These are phyloP conservation scores for Ciconia maguari DNA, from an alignment of 2,113 vertebrate species.

Conservation along the genomic window DNA sequence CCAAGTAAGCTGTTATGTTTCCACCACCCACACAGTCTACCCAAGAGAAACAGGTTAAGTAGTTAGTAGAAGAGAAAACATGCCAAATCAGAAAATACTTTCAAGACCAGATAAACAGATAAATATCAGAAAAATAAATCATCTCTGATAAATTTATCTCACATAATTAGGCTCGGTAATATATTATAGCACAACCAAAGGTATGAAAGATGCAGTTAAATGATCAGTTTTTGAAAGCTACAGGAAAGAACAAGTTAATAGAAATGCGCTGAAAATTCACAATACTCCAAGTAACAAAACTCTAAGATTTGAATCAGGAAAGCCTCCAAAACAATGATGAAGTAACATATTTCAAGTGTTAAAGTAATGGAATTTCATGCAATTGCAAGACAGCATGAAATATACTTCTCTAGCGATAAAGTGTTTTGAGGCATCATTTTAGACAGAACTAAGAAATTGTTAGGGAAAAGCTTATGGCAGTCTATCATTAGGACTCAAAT, in stretches of 20 bases:
- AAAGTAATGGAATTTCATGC: background rate
- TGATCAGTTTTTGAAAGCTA: background rate
- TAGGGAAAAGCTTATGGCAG: background rate
- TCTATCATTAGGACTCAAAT: background rate
- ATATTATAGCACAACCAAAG: background rate
- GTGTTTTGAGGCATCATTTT: background rate
- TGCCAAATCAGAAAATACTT: background rate
- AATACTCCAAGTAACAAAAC: background rate
- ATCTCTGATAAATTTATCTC: background rate
- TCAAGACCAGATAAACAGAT: background rate
- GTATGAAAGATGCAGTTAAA: background rate
- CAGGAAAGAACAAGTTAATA: background rate
- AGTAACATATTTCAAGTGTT: background rate
- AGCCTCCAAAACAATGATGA: background rate
- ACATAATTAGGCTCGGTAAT: background rate
- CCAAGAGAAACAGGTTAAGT: background rate
- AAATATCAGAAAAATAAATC: background rate
- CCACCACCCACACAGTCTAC: background rate
- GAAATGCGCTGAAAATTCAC: background rate
- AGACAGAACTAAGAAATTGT: background rate
- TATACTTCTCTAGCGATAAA: background rate
- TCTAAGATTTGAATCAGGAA: background rate
- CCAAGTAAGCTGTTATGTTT: background rate
- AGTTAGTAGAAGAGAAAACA: background rate
- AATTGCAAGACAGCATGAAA: background rate